These are phyloP conservation scores for Huso huso DNA, from an alignment of 2,797 vertebrate genomes.

Conservation along the genomic window DNA sequence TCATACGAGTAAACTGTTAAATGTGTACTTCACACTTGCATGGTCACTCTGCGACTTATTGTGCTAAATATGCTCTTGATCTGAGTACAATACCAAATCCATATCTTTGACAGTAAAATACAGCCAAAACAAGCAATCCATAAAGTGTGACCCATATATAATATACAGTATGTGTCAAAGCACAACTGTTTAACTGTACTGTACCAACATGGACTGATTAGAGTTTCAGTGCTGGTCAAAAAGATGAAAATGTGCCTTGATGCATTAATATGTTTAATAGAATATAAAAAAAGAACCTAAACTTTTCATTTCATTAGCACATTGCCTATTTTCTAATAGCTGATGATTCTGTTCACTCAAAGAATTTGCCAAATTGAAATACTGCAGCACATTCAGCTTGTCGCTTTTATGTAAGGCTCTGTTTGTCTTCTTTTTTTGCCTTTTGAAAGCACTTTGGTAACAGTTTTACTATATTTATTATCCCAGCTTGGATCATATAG, in stretches of 20 bases:
- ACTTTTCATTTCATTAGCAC: conserved; percentile 16
- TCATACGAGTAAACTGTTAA: not conserved
- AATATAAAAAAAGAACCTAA: conserved; percentile 7
- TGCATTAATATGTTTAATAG: conserved; percentile 4
- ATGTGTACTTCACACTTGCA: conserved; percentile 13
- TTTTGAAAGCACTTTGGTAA: conserved; percentile 14
- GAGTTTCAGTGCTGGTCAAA: conserved; percentile 16
- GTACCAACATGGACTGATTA: conserved; percentile 9
- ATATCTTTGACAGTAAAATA: conserved; percentile 3
- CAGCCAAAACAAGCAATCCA: conserved; percentile 9
- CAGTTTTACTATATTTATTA: conserved; percentile 14
- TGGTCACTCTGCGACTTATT: conserved; percentile 7
- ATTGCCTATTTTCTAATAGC: conserved; percentile 19
- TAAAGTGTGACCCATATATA: conserved; percentile 15
- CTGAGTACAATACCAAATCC: not conserved
- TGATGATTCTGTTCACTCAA: conserved; percentile 3
- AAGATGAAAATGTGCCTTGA: conserved; percentile 24
- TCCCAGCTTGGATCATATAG: not conserved
- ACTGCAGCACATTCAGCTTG: conserved; percentile 6
- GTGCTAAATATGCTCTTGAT: conserved; percentile 1
- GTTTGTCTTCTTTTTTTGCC: not conserved
- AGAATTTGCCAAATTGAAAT: conserved; percentile 12
- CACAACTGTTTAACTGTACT: conserved; percentile 24
- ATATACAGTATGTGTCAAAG: conserved; percentile 20
- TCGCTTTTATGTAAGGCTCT: not conserved